Evolutionary conservation across 2,888 invertebrate species (phyloP).

Genomic region (Allophyes oxyacanthae): DNA sequence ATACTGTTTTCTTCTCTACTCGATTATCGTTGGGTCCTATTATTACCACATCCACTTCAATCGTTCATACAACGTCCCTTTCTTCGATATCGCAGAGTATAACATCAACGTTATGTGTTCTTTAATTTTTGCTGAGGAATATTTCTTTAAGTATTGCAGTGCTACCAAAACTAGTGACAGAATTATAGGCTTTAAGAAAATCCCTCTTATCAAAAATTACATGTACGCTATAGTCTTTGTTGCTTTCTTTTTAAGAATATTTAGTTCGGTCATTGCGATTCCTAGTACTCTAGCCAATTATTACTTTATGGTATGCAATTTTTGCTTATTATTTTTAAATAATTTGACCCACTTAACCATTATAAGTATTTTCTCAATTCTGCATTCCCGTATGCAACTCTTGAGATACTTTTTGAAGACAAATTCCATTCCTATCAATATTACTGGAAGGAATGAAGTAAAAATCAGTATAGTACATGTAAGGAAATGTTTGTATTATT

Average conservation of each 20-base stretch:
- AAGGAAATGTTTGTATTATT: constrained; percentile 22
- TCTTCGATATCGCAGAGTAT: background rate
- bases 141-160: constrained; percentile 1
- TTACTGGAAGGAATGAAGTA: constrained; percentile 9
- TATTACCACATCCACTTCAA: no score
- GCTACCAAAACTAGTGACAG: constrained; percentile 4
- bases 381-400: constrained; percentile 16
- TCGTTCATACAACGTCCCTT: no score
- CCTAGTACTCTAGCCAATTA: no score
- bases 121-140: background rate
- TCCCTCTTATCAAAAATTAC: background rate
- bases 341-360: background rate
- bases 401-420: constrained; percentile 11
- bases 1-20: constrained; percentile 1
- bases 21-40: background rate
- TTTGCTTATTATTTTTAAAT: no score
- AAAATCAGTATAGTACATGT: constrained; percentile 7
- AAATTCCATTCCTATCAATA: constrained; percentile 17
- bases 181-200: constrained; percentile 19
- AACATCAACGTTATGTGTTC: background rate
- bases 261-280: no score
- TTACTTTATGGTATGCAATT: no score
- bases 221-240: no score
- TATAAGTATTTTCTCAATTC: background rate
- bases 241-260: no score